phyloP scores from a whole-genome alignment of 2,113 vertebrate genomes.

The Phalacrocorax aristotelis region DNA sequence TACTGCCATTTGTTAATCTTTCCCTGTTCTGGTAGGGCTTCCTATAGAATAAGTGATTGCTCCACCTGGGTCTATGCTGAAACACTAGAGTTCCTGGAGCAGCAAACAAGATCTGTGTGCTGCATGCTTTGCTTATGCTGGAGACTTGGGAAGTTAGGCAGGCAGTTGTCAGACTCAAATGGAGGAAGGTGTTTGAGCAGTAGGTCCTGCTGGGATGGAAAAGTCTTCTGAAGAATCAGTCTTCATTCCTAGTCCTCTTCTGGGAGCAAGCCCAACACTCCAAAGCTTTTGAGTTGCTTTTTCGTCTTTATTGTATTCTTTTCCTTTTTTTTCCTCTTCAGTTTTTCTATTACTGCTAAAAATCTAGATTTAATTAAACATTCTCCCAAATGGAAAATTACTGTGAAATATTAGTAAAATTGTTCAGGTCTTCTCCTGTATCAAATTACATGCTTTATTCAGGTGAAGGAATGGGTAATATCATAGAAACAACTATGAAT shows the following conservation, averaged over 20 bases:
- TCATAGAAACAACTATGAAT: background rate
- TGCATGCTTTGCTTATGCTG: rapidly evolving
- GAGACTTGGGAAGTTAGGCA: background rate
- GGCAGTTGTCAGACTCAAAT: background rate
- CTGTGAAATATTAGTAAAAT: background rate
- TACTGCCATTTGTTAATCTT: background rate
- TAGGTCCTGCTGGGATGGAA: background rate
- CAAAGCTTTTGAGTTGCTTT: background rate
- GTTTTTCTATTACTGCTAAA: background rate
- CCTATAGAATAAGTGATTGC: background rate
- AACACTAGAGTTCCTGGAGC: background rate
- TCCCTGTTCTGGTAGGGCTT: background rate
- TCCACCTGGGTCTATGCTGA: background rate
- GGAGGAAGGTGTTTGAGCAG: background rate
- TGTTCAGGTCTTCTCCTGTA: background rate
- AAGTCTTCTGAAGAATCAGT: background rate
- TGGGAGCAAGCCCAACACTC: background rate
- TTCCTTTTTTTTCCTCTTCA: background rate
- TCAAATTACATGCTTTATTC: background rate
- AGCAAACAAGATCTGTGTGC: background rate
- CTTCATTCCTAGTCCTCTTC: background rate
- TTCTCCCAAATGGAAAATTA: background rate
- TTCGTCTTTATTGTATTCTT: background rate
- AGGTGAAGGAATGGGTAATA: background rate
- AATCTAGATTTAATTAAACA: background rate